These are phyloP conservation scores for Cricetomys ansorgei DNA, from an alignment of 2,113 vertebrate genomes.

Conservation along the genomic window DNA sequence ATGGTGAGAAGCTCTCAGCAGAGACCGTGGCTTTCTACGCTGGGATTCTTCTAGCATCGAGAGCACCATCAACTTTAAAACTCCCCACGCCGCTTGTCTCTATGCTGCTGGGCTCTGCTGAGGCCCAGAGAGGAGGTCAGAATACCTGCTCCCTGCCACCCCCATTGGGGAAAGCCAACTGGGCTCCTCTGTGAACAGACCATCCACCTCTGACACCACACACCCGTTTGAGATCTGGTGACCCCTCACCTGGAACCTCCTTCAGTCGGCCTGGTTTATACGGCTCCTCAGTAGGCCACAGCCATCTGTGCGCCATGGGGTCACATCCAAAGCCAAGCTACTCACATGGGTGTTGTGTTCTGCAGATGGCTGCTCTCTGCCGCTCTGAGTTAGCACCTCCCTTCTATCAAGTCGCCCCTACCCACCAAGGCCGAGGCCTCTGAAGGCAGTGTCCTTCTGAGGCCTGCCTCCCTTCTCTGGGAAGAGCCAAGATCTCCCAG, in stretches of 20 bases:
- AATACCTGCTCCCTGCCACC: background rate
- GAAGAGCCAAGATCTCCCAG: background rate
- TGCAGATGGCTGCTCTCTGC: background rate
- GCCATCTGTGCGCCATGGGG: background rate
- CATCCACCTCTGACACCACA: background rate
- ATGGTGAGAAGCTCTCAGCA: background rate
- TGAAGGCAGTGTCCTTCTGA: background rate
- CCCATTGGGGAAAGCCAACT: background rate
- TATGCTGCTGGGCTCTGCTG: background rate
- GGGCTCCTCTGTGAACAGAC: background rate
- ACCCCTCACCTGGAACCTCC: slow-evolving; percentile 1
- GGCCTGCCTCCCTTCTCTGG: background rate
- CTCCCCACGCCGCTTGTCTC: background rate
- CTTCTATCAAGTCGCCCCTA: background rate
- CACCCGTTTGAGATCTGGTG: background rate
- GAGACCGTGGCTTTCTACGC: background rate
- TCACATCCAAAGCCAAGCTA: slow-evolving; percentile 6
- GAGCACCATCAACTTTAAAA: background rate
- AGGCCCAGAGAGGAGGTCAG: background rate
- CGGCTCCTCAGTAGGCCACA: background rate
- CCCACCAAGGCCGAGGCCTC: background rate
- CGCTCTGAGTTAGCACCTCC: background rate
- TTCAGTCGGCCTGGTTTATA: background rate
- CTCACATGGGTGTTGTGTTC: background rate
- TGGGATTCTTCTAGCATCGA: background rate